Conservation (phyloP, 2,113 vertebrate species). For the Amphiprion percula region DNA sequence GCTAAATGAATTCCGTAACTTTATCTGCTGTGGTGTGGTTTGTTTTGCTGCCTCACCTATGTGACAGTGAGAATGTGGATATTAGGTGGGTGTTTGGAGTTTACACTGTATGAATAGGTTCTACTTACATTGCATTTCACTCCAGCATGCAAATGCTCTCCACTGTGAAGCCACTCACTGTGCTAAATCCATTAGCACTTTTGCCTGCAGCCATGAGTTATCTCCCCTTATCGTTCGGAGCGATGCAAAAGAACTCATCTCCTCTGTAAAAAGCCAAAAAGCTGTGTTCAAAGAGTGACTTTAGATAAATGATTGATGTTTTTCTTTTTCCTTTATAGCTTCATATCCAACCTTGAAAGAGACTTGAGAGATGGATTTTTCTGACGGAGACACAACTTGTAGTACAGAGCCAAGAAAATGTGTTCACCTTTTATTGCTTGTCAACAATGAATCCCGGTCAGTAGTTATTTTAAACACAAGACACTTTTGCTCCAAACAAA, state of each 20-base stretch:
- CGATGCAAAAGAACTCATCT: slow-evolving; percentile 1
- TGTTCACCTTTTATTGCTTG: no score
- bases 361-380: background rate
- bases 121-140: slow-evolving; percentile 22
- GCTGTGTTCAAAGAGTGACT: slow-evolving; percentile 11
- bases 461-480: no score
- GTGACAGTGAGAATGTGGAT: background rate
- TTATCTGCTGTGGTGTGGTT: background rate
- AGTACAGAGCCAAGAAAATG: no score
- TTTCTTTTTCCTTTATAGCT: background rate
- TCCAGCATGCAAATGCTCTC: slow-evolving; percentile 43
- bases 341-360: slow-evolving; percentile 11
- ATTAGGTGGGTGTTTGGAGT: slow-evolving; percentile 7
- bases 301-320: slow-evolving; percentile 27
- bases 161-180: slow-evolving; percentile 21
- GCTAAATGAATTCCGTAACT: background rate
- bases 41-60: background rate
- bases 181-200: slow-evolving; percentile 53
- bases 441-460: no score
- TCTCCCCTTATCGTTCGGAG: slow-evolving; percentile 35
- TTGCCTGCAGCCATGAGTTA: slow-evolving; percentile 41
- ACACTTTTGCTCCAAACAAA: no score
- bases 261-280: slow-evolving; percentile 44
- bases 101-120: slow-evolving; percentile 1
- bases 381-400: background rate